Evolutionary conservation across 2,888 invertebrate species (phyloP).

Genomic region (Sepiola atlantica): DNA sequence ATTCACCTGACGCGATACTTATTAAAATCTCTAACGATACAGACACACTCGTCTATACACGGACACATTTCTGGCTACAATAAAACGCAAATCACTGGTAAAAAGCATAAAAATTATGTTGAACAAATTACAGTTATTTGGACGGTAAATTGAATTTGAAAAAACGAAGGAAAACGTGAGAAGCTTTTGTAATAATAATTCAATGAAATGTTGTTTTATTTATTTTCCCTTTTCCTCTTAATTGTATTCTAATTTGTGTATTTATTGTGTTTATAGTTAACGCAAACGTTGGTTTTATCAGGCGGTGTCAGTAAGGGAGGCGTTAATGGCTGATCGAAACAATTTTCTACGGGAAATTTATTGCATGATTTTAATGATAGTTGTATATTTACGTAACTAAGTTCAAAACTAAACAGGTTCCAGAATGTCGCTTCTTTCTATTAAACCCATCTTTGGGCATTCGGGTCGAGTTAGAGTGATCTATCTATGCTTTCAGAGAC

Average conservation of each 20-base stretch:
- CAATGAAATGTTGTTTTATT: not conserved
- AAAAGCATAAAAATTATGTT: not conserved
- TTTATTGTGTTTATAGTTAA: not conserved
- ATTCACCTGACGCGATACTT: not conserved
- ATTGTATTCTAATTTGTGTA: too few relatives aligned
- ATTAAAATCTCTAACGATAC: not conserved
- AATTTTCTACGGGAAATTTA: not conserved
- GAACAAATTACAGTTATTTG: not conserved
- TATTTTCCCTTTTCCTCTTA: not conserved
- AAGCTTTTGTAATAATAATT: not conserved
- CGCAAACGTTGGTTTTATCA: not conserved
- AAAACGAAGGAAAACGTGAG: not conserved
- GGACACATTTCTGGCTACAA: not conserved
- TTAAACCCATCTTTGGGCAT: too few relatives aligned
- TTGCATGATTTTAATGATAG: not conserved
- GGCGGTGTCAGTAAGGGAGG: not conserved
- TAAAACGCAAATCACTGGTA: not conserved
- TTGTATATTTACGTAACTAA: not conserved
- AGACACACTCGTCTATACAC: not conserved
- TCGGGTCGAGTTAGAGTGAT: too few relatives aligned
- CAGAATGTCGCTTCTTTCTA: too few relatives aligned
- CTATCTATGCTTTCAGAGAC: too few relatives aligned
- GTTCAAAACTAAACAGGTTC: too few relatives aligned
- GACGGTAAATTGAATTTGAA: not conserved
- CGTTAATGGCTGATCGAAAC: not conserved